These are phyloP conservation scores for Cheilosia urbana DNA, from an alignment of 2,888 invertebrate species.

Conservation along the genomic window DNA sequence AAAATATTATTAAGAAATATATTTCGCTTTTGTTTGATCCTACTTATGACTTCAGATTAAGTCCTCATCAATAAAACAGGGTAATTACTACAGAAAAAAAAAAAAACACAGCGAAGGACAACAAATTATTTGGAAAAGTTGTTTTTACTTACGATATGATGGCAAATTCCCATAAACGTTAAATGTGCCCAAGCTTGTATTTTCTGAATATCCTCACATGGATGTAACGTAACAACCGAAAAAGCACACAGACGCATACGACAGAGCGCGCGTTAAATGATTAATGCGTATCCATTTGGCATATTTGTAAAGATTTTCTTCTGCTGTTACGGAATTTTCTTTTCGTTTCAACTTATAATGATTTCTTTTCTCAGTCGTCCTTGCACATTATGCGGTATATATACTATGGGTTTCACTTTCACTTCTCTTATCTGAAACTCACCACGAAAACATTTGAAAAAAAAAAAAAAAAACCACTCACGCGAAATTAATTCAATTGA, in stretches of 20 bases:
- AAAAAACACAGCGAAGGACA: too few relatives aligned
- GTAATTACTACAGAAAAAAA: too few relatives aligned
- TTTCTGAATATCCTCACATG: conserved; percentile 29
- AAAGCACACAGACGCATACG: conserved; percentile 8
- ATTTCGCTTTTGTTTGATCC: too few relatives aligned
- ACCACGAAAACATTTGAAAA: conserved; percentile 22
- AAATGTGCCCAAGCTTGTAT: background rate
- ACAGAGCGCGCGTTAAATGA: conserved; percentile 51
- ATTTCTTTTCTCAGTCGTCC: conserved; percentile 20
- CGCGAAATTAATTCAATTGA: conserved; percentile 54
- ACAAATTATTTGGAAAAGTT: too few relatives aligned
- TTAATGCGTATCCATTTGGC: conserved; percentile 58
- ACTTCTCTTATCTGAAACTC: conserved; percentile 31
- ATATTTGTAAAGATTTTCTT: conserved; percentile 30
- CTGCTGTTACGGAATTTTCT: conserved; percentile 7
- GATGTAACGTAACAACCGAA: background rate
- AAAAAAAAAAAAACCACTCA: conserved; percentile 33
- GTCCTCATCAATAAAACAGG: too few relatives aligned
- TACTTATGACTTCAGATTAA: too few relatives aligned
- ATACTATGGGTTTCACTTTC: conserved; percentile 46
- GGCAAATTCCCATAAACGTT: too few relatives aligned
- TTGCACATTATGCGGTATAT: conserved; percentile 9
- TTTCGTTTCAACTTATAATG: conserved; percentile 19
- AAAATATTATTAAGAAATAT: too few relatives aligned
- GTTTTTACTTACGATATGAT: too few relatives aligned